Percentiles rank a stretch among this genome's conserved stretches.
Conservation (phyloP, 2,113 vertebrate genomes). For the Phalacrocorax aristotelis region DNA sequence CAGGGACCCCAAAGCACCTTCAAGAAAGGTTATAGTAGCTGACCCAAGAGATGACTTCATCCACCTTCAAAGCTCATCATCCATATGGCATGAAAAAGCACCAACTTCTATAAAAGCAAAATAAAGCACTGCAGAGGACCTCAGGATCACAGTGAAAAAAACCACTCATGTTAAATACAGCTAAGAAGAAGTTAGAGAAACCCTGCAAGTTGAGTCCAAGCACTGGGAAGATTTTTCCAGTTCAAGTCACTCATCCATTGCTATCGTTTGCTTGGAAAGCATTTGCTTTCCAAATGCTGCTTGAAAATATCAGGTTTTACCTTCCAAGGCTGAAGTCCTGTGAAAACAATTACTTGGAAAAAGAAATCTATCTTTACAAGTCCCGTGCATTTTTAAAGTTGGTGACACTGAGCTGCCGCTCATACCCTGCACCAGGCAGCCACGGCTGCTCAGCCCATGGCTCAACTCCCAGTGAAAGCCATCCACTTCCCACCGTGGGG, state of each 20-base stretch:
- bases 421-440: neutral
- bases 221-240: neutral
- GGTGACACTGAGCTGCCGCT: neutral
- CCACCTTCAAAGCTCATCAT: neutral
- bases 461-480: neutral
- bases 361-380: too few relatives aligned
- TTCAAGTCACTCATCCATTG: neutral
- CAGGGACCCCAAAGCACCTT: neutral
- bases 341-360: neutral
- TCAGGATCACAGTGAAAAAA: neutral
- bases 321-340: neutral
- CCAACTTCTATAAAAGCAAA: neutral
- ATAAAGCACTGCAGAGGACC: neutral
- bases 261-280: neutral
- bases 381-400: neutral
- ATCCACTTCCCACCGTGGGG: accelerated
- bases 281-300: neutral
- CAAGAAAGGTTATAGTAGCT: accelerated
- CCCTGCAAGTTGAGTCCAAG: neutral
- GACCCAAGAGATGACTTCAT: neutral
- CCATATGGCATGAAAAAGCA: neutral
- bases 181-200: neutral
- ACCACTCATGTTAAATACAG: neutral
- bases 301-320: neutral
- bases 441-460: accelerated